phyloP scores from a whole-genome alignment of 1,140 invertebrate species.

The Whitmania pigra region DNA sequence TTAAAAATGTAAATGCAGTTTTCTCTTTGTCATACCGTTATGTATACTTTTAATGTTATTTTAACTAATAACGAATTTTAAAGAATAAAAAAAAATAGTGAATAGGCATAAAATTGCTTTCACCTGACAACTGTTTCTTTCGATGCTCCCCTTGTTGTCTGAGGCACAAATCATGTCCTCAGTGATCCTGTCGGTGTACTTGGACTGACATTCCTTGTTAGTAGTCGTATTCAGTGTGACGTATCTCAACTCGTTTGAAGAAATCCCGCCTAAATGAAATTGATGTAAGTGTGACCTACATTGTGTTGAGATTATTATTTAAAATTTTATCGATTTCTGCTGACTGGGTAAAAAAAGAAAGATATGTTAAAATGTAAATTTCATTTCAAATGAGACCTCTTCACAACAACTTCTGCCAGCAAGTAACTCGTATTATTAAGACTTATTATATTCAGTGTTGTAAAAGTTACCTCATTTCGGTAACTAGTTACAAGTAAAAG shows the following conservation, averaged over 20 bases:
- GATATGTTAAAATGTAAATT: neutral
- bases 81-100: neutral
- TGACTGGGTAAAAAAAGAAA: neutral
- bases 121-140: constrained; percentile 16
- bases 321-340: neutral
- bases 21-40: neutral
- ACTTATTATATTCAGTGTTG: no score
- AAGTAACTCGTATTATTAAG: neutral
- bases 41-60: neutral
- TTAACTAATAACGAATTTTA: neutral
- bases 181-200: constrained; percentile 30
- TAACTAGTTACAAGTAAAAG: no score
- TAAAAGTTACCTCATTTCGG: no score
- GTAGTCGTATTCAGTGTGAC: constrained; percentile 3
- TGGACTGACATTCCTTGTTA: constrained; percentile 7
- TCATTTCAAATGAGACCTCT: neutral
- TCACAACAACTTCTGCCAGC: neutral
- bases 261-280: neutral
- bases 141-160: constrained; percentile 39
- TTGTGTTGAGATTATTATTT: neutral
- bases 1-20: neutral
- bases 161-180: constrained; percentile 43
- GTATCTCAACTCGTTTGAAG: constrained; percentile 6
- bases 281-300: neutral
- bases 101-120: neutral